Base-by-base conservation (phyloP, 1,140 invertebrate genomes). In the Papilio helenus region DNA sequence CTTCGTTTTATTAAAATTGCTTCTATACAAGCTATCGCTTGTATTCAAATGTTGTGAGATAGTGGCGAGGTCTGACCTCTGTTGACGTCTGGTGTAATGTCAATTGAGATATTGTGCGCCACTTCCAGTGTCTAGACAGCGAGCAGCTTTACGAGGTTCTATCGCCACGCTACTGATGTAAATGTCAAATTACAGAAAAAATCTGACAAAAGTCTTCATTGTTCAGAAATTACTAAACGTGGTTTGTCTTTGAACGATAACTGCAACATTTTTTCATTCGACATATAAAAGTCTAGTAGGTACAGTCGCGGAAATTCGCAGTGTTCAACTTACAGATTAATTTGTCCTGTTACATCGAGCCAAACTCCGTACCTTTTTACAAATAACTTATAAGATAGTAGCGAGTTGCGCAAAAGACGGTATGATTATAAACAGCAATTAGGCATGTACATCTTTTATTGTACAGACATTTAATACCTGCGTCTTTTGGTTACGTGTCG, bases 71-170 rank as follows among this genome's bases (percentile, higher is more conserved):
- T 61, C 23, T 68, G 61, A 68, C 61, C 61, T 68, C 26, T 68
- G 61, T 68, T 68, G 61, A 68, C 61, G 14, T 68, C 61, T 58
- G 58, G 23, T 61, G 58, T 68, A 68, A 68, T 68, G 34, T 68
- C 61, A 68, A 34, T 12, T 34, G 26, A 68, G 61, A 68, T 68
- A 29, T 68, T 61, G 58, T 61, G 20, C 58, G 12, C 58, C 58
- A 65, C 61, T 68, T 68, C 61, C 61, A 68, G 23, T 68, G 61
- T 68, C 61, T 68, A 68, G 61, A 68, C 61, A 68, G 61, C 26
- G 23, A 61, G 8, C 61, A 68, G 26, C 61, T 68, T 68, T 68
- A 68, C 61, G 61, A 68, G 26, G 3, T 68, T 29, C 26, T 68
- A 65, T 65, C 10, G 23, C 20, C 58, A 2, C 58, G 20, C 58